Conservation (phyloP, 2,797 vertebrate species). For the Crypturellus tataupa region DNA sequence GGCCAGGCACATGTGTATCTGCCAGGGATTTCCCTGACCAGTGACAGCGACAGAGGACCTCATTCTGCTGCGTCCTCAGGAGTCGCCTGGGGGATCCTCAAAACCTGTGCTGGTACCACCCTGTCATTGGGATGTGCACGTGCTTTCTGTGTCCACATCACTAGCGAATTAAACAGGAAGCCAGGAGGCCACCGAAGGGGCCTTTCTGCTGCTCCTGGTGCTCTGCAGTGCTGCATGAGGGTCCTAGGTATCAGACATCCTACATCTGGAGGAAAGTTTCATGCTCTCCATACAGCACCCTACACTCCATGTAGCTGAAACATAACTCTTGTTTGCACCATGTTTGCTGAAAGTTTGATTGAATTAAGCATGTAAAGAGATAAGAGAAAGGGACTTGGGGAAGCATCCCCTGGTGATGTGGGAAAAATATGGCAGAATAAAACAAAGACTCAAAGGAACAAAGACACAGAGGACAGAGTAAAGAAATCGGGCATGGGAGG, state of each 20-base stretch:
- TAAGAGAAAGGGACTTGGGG: no score
- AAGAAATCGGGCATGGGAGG: not conserved
- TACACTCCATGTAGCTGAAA: no score
- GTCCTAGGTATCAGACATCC: no score
- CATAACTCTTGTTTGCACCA: no score
- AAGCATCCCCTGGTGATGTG: not conserved
- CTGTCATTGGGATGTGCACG: not conserved
- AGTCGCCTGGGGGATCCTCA: not conserved
- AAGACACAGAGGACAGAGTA: not conserved
- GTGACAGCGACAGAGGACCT: no score
- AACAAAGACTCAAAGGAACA: not conserved
- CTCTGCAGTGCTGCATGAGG: no score
- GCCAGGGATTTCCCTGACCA: not conserved
- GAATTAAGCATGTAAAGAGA: no score
- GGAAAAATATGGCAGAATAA: not conserved
- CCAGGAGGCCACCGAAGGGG: not conserved
- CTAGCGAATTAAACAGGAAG: not conserved
- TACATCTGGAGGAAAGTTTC: no score
- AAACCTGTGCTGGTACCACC: not conserved
- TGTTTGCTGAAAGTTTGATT: no score
- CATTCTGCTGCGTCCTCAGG: not conserved
- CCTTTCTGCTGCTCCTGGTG: no score
- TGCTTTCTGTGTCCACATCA: not conserved
- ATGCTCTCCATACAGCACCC: no score
- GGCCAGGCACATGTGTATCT: rapidly evolving